A percentile compares a stretch with the other conserved stretches of the same genome.
Evolutionary conservation across 2,797 vertebrate genomes (phyloP).

Genomic region (Momotus momota): DNA sequence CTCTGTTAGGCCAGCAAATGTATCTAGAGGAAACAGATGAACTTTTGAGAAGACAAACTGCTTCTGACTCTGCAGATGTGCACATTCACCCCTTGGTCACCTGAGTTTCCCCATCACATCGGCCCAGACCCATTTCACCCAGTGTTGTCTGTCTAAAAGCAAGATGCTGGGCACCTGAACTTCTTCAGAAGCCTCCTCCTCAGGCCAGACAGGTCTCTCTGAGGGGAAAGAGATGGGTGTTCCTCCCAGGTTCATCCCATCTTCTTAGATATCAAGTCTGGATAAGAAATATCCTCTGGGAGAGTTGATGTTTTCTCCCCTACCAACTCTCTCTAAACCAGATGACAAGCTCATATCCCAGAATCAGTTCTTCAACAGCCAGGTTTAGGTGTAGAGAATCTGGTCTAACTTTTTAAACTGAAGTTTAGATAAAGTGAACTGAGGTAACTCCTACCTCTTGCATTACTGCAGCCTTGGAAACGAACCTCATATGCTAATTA

Average conservation of each 20-base stretch:
- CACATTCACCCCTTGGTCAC: not conserved
- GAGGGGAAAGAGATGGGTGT: not conserved
- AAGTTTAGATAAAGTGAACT: not conserved
- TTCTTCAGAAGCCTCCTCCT: not conserved
- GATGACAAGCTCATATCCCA: not conserved
- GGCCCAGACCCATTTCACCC: not conserved
- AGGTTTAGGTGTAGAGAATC: not conserved
- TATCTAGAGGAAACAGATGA: not conserved
- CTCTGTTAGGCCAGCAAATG: not conserved
- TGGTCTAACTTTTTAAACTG: not conserved
- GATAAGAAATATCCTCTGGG: constrained; percentile 1
- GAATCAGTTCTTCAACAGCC: not conserved
- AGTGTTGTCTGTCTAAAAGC: not conserved
- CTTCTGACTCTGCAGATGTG: not conserved
- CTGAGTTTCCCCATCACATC: not conserved
- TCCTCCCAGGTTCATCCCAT: not conserved
- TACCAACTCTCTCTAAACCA: not conserved
- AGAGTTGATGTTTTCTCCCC: not conserved
- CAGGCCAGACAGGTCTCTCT: not conserved
- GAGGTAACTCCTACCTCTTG: not conserved
- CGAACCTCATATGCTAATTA: rapidly evolving
- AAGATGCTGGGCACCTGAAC: not conserved
- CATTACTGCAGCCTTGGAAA: not conserved
- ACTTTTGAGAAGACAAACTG: not conserved
- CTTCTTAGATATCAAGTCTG: not conserved